Conservation (phyloP, 2,888 invertebrate genomes). For the Lymantria dispar region DNA sequence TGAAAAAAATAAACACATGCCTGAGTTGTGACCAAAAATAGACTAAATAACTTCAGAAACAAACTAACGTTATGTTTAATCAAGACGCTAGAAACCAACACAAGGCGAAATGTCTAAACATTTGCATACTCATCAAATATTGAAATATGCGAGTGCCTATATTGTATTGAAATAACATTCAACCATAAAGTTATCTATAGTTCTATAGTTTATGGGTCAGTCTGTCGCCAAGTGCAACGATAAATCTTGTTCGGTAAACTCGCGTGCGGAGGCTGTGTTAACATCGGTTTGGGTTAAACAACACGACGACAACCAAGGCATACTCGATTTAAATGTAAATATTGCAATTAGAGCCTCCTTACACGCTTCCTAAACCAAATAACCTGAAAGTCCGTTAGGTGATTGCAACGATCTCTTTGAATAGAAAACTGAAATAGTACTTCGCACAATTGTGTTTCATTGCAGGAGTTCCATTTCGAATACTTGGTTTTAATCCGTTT, state of each 20-base stretch:
- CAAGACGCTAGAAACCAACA: constrained; percentile 1
- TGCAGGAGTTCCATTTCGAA: background rate
- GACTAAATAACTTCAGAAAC: background rate
- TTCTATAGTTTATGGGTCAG: constrained; percentile 24
- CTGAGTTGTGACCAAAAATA: no score
- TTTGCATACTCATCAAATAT: constrained; percentile 13
- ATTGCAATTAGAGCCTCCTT: constrained; percentile 55
- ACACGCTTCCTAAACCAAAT: constrained; percentile 34
- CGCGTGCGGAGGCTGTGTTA: constrained; percentile 54
- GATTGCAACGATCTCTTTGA: constrained; percentile 19
- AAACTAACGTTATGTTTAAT: background rate
- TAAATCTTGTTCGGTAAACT: constrained; percentile 38
- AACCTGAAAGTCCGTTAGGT: constrained; percentile 44
- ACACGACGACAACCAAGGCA: constrained; percentile 46
- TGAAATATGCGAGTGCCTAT: constrained; percentile 10
- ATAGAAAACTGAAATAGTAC: constrained; percentile 4
- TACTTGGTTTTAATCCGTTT: background rate
- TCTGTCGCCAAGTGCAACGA: constrained; percentile 21
- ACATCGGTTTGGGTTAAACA: constrained; percentile 45
- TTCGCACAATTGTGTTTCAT: background rate
- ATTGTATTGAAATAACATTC: constrained; percentile 12
- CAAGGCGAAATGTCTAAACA: constrained; percentile 5
- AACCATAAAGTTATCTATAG: constrained; percentile 14
- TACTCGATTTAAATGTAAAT: constrained; percentile 72
- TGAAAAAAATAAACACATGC: no score